Evolutionary conservation across 2,797 vertebrate genomes (phyloP).

Genomic region (Propithecus perrieri): DNA sequence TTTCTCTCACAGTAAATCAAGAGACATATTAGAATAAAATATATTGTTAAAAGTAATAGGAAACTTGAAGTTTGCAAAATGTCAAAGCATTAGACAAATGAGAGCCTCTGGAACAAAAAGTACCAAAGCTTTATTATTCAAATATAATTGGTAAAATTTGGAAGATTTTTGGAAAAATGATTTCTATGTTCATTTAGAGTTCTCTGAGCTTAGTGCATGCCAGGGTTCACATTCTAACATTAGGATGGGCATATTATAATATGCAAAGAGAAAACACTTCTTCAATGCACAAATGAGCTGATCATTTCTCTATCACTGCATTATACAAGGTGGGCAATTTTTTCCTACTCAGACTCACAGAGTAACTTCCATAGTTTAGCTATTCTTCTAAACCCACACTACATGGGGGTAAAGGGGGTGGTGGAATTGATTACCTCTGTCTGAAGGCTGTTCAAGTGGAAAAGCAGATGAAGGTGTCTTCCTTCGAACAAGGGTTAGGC

Average conservation of each 20-base stretch:
- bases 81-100: conserved; percentile 26
- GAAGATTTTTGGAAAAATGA: conserved; percentile 11
- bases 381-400: neutral
- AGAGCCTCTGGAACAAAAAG: conserved; percentile 3
- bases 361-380: neutral
- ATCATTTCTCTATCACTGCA: neutral
- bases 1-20: conserved; percentile 34
- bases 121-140: conserved; percentile 49
- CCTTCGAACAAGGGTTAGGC: conserved; percentile 92
- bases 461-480: conserved; percentile 63
- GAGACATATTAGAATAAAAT: conserved; percentile 31
- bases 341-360: neutral
- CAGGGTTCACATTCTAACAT: neutral
- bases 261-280: neutral
- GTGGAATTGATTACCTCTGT: conserved; percentile 85
- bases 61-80: conserved; percentile 25
- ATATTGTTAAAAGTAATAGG: neutral
- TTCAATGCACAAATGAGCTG: neutral
- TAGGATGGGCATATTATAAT: neutral
- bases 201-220: neutral
- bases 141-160: conserved; percentile 41
- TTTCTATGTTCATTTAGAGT: conserved; percentile 17
- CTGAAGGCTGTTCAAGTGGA: conserved; percentile 83
- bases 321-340: neutral
- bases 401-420: neutral